phyloP scores from a whole-genome alignment of 2,888 invertebrate species.

The Pristionchus japonicus region DNA sequence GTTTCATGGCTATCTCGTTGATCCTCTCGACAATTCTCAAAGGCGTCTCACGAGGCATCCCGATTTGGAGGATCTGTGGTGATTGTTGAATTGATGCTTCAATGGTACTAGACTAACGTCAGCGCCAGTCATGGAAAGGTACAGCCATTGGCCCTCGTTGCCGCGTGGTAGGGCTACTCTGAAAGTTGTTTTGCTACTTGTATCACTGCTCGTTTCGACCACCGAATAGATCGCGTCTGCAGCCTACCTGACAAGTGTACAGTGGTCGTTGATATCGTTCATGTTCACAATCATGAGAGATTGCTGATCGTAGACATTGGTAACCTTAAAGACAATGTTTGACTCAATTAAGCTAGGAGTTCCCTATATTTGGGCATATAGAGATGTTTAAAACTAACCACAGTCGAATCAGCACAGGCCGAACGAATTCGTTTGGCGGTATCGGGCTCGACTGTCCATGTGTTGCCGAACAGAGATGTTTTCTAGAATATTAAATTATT shows the following conservation, averaged over 20 bases:
- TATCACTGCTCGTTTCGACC: too few relatives aligned
- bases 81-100: background rate
- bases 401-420: background rate
- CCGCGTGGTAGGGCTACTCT: background rate
- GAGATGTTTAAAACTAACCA: too few relatives aligned
- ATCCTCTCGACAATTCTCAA: background rate
- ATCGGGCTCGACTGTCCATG: background rate
- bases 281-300: background rate
- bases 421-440: background rate
- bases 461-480: background rate
- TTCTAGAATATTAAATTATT: background rate
- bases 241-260: background rate
- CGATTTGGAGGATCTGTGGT: background rate
- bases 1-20: background rate
- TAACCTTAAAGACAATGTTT: background rate
- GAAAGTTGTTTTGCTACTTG: too few relatives aligned
- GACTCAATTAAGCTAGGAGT: too few relatives aligned
- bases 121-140: background rate
- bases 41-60: conserved; percentile 8
- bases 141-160: background rate
- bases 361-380: too few relatives aligned
- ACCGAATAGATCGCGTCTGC: too few relatives aligned
- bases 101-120: too few relatives aligned
- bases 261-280: background rate
- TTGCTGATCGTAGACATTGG: background rate